Evolutionary conservation across 1,140 invertebrate genomes (phyloP).

Genomic region (Heterodera schachtii): DNA sequence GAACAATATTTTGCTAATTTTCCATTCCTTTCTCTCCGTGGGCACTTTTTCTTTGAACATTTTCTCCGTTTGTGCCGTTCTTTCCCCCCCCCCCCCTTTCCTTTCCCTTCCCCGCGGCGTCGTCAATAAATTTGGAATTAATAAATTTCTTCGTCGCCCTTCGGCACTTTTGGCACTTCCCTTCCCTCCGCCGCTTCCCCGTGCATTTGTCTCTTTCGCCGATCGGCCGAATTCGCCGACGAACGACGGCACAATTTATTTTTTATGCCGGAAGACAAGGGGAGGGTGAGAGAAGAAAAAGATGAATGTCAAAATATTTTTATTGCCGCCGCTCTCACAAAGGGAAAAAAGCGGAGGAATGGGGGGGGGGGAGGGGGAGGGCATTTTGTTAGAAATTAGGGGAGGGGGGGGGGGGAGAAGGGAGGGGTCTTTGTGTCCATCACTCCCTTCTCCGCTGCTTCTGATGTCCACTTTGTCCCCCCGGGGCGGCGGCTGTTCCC

Average conservation of each 20-base stretch:
- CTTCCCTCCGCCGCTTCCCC: neutral
- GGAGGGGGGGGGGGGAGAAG: no score
- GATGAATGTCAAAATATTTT: conserved; percentile 21
- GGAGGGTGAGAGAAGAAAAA: neutral
- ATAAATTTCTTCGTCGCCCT: conserved; percentile 3
- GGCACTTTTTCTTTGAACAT: neutral
- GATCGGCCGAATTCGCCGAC: conserved; percentile 11
- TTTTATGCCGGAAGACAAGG: neutral
- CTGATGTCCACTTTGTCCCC: neutral
- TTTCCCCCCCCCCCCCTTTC: neutral
- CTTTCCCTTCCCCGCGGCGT: neutral
- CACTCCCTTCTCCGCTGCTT: neutral
- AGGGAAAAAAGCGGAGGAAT: neutral
- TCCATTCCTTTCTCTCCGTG: no score
- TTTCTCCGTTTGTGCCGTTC: neutral
- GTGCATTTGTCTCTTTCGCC: neutral
- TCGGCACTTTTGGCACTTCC: neutral
- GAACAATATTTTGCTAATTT: no score
- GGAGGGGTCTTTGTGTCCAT: neutral
- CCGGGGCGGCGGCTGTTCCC: neutral
- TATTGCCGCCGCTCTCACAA: conserved; percentile 11
- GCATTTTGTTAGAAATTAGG: conserved; percentile 13
- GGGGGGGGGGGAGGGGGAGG: neutral
- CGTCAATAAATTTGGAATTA: conserved; percentile 12
- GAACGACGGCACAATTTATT: conserved; percentile 7